Base-by-base conservation (phyloP, 2,797 vertebrate genomes). In the Lagothrix lagotricha region DNA sequence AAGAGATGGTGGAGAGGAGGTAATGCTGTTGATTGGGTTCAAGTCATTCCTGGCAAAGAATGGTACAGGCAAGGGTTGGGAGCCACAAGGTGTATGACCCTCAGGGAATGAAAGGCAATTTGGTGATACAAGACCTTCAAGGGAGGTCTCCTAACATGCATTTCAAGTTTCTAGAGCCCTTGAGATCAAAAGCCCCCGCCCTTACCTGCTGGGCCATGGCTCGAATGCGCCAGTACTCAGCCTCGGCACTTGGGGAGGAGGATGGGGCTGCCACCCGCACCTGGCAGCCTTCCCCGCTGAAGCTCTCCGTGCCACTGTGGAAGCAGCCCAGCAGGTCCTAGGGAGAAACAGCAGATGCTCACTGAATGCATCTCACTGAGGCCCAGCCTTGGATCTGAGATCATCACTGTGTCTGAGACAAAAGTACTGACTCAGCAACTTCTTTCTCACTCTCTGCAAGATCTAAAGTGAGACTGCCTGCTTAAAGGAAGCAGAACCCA, bases 201-300 rank as follows among this genome's bases (percentile, higher is more conserved):
- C 95, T 97, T 98, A 99, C 99, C 99, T 99, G 99, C 89, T 99
- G 99, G 22, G 99, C 99, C 99, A 99, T 99, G 33, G 99, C 99
- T 97, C 99, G 99, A 98, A 99, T 99, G 98, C 99, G 99, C 99
- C 99, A 99, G 98, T 99, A 99, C 94, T 99, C 99, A 0, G 99
- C 99, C 98, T 99, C 99, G 0, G 99, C 99, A 11, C 99, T 99
- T 0, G 99, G 99, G 0, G 99, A 99, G 52, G 99, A 99, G 11
- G 99, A 99, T 0, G 99, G 99, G 0, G 99, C 99, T 0, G 99
- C 99, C 79, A 99, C 99, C 98, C 99, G 99, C 97, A 99, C 99
- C 98, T 99, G 99, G 95, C 99, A 99, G 80, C 99, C 99, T 72
- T 99, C 99, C 61, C 99, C 99, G 0, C 99, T 99, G 93, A 99